Conservation (phyloP, 2,888 invertebrate genomes). For the Drosophila setosimentum region DNA sequence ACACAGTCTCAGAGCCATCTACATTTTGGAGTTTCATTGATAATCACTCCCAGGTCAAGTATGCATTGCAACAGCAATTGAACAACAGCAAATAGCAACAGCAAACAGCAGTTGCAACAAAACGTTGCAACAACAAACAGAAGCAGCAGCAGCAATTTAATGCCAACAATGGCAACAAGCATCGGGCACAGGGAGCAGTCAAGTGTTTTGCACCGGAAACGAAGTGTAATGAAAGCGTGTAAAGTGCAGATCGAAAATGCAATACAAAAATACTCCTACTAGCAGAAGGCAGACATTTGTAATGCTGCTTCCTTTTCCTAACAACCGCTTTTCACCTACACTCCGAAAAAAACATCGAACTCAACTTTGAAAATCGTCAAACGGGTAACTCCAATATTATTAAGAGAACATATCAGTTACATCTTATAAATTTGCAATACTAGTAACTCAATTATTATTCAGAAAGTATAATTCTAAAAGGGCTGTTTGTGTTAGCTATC, state of each 20-base stretch:
- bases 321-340: neutral
- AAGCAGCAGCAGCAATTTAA: constrained; percentile 47
- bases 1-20: constrained; percentile 40
- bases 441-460: neutral
- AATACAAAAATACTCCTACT: constrained; percentile 63
- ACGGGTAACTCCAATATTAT: neutral
- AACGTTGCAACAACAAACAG: neutral
- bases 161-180: constrained; percentile 67
- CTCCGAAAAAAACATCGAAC: neutral
- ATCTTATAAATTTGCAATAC: neutral
- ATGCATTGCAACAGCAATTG: constrained; percentile 47
- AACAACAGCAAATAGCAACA: constrained; percentile 34
- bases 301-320: constrained; percentile 41
- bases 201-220: constrained; percentile 72
- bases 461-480: neutral
- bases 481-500: neutral
- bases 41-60: constrained; percentile 69
- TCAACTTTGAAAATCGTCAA: neutral
- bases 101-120: constrained; percentile 1
- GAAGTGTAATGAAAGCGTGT: constrained; percentile 80
- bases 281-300: constrained; percentile 54
- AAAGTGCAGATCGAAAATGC: constrained; percentile 79
- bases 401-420: neutral
- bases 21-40: constrained; percentile 48
- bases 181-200: constrained; percentile 41